phyloP scores from a whole-genome alignment of 1,140 invertebrate species.

The Pollicipes pollicipes region DNA sequence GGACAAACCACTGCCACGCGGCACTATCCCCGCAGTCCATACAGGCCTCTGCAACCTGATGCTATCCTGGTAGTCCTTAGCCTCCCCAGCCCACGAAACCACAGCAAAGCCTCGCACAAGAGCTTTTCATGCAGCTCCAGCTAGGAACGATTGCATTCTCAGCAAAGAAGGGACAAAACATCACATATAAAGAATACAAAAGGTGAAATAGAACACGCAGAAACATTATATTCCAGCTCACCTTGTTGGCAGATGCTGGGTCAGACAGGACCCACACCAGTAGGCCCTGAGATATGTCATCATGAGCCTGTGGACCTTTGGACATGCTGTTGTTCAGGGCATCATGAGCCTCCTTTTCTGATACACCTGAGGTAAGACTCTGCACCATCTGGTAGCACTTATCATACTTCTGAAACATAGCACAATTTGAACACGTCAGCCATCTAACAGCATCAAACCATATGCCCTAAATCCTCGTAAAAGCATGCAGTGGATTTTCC shows the following conservation, averaged over 20 bases:
- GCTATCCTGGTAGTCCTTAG: no score
- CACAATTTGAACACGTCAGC: no score
- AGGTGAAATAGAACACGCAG: background rate
- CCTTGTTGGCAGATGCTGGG: slow-evolving; percentile 54
- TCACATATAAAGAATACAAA: background rate
- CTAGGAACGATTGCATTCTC: background rate
- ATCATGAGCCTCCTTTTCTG: slow-evolving; percentile 85
- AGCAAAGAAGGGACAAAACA: background rate
- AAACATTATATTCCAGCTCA: slow-evolving; percentile 21
- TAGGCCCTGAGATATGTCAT: slow-evolving; percentile 71
- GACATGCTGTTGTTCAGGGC: slow-evolving; percentile 67
- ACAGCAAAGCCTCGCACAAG: background rate
- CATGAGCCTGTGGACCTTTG: slow-evolving; percentile 75
- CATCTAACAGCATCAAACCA: no score
- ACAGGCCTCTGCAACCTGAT: no score
- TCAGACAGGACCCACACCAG: slow-evolving; percentile 77
- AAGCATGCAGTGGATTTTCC: no score
- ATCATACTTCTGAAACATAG: slow-evolving; percentile 55
- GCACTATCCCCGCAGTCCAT: no score
- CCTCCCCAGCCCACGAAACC: background rate
- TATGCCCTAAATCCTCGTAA: no score
- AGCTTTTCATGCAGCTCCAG: background rate
- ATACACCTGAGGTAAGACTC: slow-evolving; percentile 54
- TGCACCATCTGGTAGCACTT: slow-evolving; percentile 56
- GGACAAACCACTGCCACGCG: no score